phyloP scores from a whole-genome alignment of 1,140 invertebrate genomes.

The Leptonema lineaticorne region DNA sequence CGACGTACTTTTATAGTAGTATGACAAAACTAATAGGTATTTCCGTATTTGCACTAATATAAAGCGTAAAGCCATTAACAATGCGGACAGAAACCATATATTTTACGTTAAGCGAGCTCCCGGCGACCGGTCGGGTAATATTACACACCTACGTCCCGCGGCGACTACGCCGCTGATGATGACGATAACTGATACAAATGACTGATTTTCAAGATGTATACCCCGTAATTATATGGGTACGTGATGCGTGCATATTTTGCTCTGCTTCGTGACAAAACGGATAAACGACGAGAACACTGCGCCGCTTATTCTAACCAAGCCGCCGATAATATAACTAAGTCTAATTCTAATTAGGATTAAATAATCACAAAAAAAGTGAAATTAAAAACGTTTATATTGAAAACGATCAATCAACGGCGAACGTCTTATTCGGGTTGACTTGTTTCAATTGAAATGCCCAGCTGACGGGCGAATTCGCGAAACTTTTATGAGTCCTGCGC shows the following conservation, averaged over 20 bases:
- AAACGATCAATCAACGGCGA: constrained; percentile 31
- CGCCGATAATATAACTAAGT: not conserved
- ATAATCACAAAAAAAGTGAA: not conserved
- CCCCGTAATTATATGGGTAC: constrained; percentile 27
- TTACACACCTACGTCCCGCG: constrained; percentile 28
- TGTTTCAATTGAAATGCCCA: constrained; percentile 20
- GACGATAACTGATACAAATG: constrained; percentile 39
- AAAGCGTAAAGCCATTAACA: constrained; percentile 41
- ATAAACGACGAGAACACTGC: constrained; percentile 5
- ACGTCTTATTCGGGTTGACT: not conserved
- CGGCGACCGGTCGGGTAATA: constrained; percentile 24
- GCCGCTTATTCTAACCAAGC: not conserved
- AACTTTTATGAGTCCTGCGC: constrained; percentile 28
- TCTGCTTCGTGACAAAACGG: constrained; percentile 5
- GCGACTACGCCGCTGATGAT: constrained; percentile 26
- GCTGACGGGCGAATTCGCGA: constrained; percentile 6
- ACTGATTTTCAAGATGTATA: constrained; percentile 33
- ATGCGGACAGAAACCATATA: constrained; percentile 40
- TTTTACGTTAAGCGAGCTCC: constrained; percentile 33
- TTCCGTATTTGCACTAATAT: constrained; percentile 41
- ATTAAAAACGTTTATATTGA: not conserved
- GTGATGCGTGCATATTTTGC: constrained; percentile 21
- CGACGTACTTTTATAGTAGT: constrained; percentile 20
- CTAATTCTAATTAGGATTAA: not conserved
- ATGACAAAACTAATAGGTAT: constrained; percentile 39